A percentile compares a stretch with the other conserved stretches of the same genome.
Conservation (phyloP, 2,113 vertebrate genomes). For the Geothlypis trichas region DNA sequence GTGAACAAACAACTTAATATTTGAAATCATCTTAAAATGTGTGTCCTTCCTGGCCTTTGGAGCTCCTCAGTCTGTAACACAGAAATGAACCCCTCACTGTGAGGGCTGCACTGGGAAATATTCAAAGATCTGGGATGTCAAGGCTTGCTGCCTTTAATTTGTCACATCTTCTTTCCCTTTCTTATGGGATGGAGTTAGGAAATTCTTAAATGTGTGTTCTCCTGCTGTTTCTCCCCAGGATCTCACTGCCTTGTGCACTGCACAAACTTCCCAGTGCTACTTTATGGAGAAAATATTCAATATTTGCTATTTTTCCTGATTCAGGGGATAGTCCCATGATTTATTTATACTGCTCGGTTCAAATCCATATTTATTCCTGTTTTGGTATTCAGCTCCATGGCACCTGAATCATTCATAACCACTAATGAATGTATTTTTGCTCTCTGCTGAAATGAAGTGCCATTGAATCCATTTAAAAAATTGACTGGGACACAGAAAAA, state of each 20-base stretch:
- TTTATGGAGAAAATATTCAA: neutral
- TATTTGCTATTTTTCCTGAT: neutral
- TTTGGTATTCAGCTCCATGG: slow-evolving; percentile 11
- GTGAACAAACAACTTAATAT: neutral
- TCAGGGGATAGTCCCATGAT: neutral
- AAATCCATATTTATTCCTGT: slow-evolving; percentile 48
- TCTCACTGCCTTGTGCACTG: neutral
- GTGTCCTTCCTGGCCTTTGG: neutral
- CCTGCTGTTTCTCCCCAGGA: neutral
- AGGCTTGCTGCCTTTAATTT: neutral
- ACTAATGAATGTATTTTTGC: slow-evolving; percentile 35
- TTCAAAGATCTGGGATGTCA: neutral
- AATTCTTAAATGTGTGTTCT: neutral
- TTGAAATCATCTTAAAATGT: neutral
- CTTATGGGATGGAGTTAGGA: neutral
- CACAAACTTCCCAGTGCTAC: neutral
- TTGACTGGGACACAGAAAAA: slow-evolving; percentile 6
- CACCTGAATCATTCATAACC: slow-evolving; percentile 36
- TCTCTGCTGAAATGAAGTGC: slow-evolving; percentile 30
- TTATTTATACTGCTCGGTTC: neutral
- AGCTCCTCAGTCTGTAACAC: neutral
- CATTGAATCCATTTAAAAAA: neutral
- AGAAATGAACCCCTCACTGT: neutral
- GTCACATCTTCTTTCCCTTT: neutral
- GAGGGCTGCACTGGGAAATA: neutral